phyloP scores from a whole-genome alignment of 2,113 vertebrate species.

The Pampusana beccarii region DNA sequence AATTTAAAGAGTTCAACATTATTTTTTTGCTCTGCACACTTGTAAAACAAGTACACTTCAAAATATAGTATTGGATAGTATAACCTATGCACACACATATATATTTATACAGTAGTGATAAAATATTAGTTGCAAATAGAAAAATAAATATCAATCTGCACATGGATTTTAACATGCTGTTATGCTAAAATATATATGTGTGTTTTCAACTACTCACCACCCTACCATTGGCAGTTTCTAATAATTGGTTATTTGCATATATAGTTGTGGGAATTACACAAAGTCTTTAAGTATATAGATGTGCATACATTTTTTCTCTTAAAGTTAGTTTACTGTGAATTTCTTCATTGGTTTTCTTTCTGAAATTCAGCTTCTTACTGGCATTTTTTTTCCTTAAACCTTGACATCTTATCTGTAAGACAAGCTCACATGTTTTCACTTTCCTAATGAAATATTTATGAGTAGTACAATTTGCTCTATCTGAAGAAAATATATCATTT shows the following conservation, averaged over 20 bases:
- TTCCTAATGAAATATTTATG: conserved; percentile 74
- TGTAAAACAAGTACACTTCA: background rate
- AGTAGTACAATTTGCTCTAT: conserved; percentile 60
- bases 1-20: background rate
- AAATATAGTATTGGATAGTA: background rate
- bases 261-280: background rate
- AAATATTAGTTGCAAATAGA: background rate
- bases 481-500: conserved; percentile 60
- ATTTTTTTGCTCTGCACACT: background rate
- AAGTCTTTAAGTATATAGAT: background rate
- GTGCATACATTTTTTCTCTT: background rate
- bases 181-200: background rate
- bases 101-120: background rate
- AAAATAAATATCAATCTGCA: background rate
- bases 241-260: background rate
- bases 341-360: background rate
- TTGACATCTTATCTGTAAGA: conserved; percentile 26
- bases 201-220: background rate
- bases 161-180: background rate
- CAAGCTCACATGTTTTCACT: conserved; percentile 49
- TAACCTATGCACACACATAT: background rate
- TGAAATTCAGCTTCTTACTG: background rate
- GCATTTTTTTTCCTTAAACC: background rate
- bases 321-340: background rate
- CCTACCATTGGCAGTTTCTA: background rate